Evolutionary conservation across 2,888 invertebrate species (phyloP), one percentile per base, ranked within the genome.

Genomic region (Drosophila aldrichi): DNA sequence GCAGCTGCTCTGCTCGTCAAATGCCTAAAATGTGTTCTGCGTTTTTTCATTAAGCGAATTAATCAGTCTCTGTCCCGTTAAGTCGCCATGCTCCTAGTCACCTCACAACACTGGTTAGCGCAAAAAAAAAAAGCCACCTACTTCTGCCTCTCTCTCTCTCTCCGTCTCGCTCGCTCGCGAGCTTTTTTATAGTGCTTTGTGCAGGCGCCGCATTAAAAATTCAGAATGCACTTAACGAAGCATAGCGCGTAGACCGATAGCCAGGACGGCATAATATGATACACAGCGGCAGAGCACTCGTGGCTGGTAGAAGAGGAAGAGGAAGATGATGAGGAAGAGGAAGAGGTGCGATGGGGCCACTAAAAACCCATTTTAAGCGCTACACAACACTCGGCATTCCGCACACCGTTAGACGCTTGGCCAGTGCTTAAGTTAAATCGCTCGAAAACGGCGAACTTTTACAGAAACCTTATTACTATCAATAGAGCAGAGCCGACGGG

Each of bases 171-270:
- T 36, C 3, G 6, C 43, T 44, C 22, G 12, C 22, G 0, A 22
- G 25, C 8, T 16, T 40, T 54, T 29, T 40, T 59, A 57, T 60
- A 58, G 51, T 70, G 67, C 70, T 79, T 76, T 70, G 79, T 79
- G 73, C 58, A 67, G 64, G 77, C 62, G 64, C 71, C 82, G 46
- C 84, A 88, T 84, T 84, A 84, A 84, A 84, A 73, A 84, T 84
- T 84, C 84, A 84, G 82, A 84, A 85, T 88, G 84, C 84, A 84
- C 84, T 84, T 84, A 84, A 85, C 84, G 88, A 88, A 86, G 86
- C 86, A 86, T 77, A 75, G 81, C 88, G 86, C 88, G 81, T 88
- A 79, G 88, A 86, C 88, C 83, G 83, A 85, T 88, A 88, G 88
- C 81, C 79, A 65, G 70, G 67, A 36, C 22, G 38, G n/a, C 22